Conservation (phyloP, 2,113 vertebrate genomes). For the Meriones unguiculatus region DNA sequence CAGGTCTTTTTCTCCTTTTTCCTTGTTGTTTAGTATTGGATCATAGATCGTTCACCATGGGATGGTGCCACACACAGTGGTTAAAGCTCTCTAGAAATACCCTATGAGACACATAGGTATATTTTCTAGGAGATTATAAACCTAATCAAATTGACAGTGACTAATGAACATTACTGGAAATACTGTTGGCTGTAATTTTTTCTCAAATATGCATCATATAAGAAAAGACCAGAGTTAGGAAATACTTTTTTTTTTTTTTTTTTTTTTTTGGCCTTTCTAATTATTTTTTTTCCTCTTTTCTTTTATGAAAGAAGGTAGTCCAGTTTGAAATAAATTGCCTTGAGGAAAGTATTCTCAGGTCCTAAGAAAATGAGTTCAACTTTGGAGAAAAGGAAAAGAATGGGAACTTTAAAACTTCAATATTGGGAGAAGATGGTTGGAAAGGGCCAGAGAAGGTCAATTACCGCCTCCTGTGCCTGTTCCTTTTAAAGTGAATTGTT, state of each 20-base stretch:
- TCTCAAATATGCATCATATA: not conserved
- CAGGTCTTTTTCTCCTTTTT: not conserved
- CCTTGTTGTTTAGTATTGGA: not conserved
- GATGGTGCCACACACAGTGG: not conserved
- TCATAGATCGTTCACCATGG: not conserved
- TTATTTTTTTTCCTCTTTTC: not conserved
- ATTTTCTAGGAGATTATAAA: not conserved
- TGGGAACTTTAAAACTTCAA: not conserved
- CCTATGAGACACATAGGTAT: not conserved
- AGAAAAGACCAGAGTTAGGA: not conserved
- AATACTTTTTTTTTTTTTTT: not conserved
- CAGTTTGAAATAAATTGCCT: conserved; percentile 32
- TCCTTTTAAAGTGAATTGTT: not conserved
- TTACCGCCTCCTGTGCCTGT: not conserved
- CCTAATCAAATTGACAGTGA: not conserved
- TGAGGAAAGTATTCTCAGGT: not conserved
- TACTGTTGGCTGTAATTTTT: not conserved
- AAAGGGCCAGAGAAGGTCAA: not conserved
- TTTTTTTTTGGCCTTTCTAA: not conserved
- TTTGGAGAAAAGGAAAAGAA: not conserved
- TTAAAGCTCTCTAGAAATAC: not conserved
- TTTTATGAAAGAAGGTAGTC: not conserved
- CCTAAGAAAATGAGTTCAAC: not conserved
- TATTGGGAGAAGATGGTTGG: not conserved
- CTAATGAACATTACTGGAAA: not conserved